phyloP scores from a whole-genome alignment of 2,113 vertebrate species.

The Pomatostomus ruficeps region DNA sequence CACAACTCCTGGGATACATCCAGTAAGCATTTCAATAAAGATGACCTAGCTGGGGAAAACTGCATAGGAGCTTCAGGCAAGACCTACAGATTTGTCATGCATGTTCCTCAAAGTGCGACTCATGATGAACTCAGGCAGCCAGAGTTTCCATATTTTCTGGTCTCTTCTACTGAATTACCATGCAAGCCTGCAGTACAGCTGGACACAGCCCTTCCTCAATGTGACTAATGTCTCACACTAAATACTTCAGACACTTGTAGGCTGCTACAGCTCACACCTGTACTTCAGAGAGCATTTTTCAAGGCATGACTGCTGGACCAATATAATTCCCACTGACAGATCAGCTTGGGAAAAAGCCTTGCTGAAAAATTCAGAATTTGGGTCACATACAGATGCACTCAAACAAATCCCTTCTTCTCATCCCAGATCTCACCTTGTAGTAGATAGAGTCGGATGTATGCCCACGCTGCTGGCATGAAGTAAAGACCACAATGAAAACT shows the following conservation, averaged over 20 bases:
- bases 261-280: background rate
- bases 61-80: background rate
- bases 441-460: background rate
- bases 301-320: background rate
- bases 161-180: background rate
- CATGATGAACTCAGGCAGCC: background rate
- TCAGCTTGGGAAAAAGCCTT: background rate
- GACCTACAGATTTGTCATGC: background rate
- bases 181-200: background rate
- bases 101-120: background rate
- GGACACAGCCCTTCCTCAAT: background rate
- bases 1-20: background rate
- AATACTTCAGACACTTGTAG: background rate
- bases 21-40: background rate
- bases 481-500: background rate
- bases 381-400: background rate
- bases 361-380: background rate
- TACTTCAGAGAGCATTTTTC: background rate
- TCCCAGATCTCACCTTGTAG: background rate
- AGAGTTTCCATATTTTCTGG: background rate
- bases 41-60: background rate
- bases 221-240: background rate
- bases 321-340: background rate
- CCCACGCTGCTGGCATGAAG: background rate
- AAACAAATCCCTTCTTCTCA: background rate